Conservation (phyloP, 2,888 invertebrate genomes). For the Ectobius pallidus region DNA sequence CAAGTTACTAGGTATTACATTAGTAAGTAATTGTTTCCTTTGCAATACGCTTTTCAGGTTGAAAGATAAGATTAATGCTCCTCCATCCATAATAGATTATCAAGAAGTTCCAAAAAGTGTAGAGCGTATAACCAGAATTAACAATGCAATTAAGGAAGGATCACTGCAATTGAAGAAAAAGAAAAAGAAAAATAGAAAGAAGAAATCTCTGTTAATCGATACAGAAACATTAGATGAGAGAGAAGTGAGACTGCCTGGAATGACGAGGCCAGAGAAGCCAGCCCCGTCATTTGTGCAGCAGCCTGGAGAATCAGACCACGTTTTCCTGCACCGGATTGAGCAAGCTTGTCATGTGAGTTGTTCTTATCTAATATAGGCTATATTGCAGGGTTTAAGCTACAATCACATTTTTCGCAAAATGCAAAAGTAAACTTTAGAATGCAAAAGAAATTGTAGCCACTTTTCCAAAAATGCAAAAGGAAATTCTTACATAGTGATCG, state of each 20-base stretch:
- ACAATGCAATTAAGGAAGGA: constrained; percentile 27
- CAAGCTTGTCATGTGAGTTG: constrained; percentile 61
- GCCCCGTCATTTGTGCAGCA: constrained; percentile 63
- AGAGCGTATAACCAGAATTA: constrained; percentile 46
- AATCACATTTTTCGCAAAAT: too few species aligned
- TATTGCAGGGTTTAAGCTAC: not conserved
- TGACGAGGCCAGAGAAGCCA: constrained; percentile 55
- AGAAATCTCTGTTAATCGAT: constrained; percentile 49
- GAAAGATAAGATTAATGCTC: constrained; percentile 74
- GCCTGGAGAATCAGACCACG: constrained; percentile 66
- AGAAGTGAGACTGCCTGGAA: constrained; percentile 48
- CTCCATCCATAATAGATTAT: constrained; percentile 71
- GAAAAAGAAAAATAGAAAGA: constrained; percentile 38
- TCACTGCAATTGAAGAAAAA: constrained; percentile 42
- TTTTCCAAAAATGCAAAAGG: too few species aligned
- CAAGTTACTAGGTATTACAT: too few species aligned
- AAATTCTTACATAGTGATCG: too few species aligned
- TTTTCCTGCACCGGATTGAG: constrained; percentile 70
- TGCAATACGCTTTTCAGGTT: too few species aligned
- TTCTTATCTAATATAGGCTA: too few species aligned
- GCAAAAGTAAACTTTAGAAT: too few species aligned
- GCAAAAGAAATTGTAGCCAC: too few species aligned
- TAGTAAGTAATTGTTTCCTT: too few species aligned
- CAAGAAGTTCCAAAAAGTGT: constrained; percentile 78
- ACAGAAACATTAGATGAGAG: constrained; percentile 46